Evolutionary conservation across 2,113 vertebrate species (phyloP).

Genomic region (Rhinopomastus cyanomelas): DNA sequence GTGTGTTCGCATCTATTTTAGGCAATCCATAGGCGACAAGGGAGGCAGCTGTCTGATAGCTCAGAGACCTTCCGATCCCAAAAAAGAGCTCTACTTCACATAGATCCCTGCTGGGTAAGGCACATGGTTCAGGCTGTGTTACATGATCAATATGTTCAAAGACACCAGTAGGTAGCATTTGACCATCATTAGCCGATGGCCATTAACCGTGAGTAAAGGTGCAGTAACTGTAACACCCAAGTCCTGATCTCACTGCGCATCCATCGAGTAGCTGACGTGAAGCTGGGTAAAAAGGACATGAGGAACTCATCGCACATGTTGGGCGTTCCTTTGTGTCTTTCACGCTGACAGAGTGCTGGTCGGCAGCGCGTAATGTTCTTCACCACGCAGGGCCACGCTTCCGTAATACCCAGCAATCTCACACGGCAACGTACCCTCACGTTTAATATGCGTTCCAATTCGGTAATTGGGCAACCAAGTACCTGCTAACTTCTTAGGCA

Average conservation of each 20-base stretch:
- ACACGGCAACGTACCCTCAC: background rate
- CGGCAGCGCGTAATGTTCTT: background rate
- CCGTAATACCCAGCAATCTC: background rate
- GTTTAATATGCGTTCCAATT: background rate
- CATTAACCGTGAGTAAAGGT: background rate
- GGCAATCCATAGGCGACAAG: background rate
- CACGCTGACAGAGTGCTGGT: background rate
- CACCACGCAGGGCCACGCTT: background rate
- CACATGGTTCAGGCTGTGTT: background rate
- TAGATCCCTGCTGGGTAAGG: background rate
- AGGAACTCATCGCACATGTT: background rate
- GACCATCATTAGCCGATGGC: background rate
- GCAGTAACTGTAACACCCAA: background rate
- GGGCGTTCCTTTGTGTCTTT: background rate
- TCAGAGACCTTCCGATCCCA: background rate
- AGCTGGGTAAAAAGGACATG: background rate
- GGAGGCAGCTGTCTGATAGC: background rate
- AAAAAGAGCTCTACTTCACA: background rate
- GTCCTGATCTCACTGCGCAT: accelerated
- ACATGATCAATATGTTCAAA: background rate
- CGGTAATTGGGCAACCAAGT: background rate
- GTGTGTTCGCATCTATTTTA: background rate
- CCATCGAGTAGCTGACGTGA: background rate
- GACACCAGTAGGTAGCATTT: background rate
- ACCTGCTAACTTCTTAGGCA: background rate